phyloP scores from a whole-genome alignment of 2,888 invertebrate genomes.

The Drosophila atripex region DNA sequence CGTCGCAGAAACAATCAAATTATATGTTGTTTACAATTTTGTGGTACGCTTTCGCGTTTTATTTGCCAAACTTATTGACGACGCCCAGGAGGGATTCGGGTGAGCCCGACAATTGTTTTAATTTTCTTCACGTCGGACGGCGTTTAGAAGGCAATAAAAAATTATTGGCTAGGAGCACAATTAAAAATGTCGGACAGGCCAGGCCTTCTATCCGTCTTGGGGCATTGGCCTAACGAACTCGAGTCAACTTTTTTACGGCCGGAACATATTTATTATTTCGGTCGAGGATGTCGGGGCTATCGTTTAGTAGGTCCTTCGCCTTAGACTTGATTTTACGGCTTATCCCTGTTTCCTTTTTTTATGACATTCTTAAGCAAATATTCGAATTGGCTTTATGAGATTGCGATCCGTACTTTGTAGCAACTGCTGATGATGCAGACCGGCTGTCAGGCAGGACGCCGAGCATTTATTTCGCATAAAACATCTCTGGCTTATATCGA shows the following conservation, averaged over 20 bases:
- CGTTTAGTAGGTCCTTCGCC: conserved; percentile 37
- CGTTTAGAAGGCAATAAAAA: conserved; percentile 70
- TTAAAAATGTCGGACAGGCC: conserved; percentile 70
- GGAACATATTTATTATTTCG: conserved; percentile 62
- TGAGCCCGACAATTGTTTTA: conserved; percentile 67
- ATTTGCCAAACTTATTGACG: conserved; percentile 47
- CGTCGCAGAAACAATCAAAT: conserved; percentile 36
- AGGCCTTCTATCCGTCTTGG: conserved; percentile 7
- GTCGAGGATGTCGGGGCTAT: conserved; percentile 30
- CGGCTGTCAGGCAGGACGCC: conserved; percentile 46
- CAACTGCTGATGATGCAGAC: conserved; percentile 62
- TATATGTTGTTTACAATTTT: conserved; percentile 43
- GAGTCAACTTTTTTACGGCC: conserved; percentile 64
- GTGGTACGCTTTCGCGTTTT: conserved; percentile 46
- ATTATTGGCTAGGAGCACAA: conserved; percentile 63
- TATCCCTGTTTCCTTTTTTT: conserved; percentile 49
- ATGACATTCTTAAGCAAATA: conserved; percentile 68
- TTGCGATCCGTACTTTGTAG: conserved; percentile 39
- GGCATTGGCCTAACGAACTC: conserved; percentile 45
- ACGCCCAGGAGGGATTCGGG: neutral
- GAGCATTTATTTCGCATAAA: conserved; percentile 60
- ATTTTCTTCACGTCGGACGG: conserved; percentile 49
- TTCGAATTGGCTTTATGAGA: conserved; percentile 52
- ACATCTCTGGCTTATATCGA: conserved; percentile 56
- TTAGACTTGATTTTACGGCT: conserved; percentile 37